phyloP scores from a whole-genome alignment of 2,888 invertebrate species.

The Dichetophora obliterata region DNA sequence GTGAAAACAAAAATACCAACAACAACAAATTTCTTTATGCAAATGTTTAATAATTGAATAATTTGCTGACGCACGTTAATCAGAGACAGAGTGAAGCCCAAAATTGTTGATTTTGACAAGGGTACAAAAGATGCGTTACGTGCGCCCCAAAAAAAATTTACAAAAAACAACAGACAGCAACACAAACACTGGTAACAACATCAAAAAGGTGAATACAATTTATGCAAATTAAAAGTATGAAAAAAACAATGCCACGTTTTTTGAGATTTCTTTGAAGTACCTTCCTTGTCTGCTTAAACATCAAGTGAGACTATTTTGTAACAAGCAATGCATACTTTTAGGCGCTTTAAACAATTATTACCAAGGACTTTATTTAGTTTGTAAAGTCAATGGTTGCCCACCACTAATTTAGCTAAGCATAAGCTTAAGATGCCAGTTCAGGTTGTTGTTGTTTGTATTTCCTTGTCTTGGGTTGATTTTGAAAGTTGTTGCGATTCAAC shows the following conservation, averaged over 20 bases:
- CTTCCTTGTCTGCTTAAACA: background rate
- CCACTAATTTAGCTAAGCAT: no score
- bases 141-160: background rate
- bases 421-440: no score
- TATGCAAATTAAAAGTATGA: slow-evolving; percentile 1
- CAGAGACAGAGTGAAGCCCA: background rate
- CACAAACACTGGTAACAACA: background rate
- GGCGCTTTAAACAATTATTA: background rate
- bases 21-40: background rate
- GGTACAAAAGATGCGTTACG: background rate
- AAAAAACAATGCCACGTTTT: background rate
- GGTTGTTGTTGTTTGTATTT: background rate
- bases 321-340: background rate
- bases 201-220: slow-evolving; percentile 6
- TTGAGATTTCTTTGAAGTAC: background rate
- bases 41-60: slow-evolving; percentile 27
- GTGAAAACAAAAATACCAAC: background rate
- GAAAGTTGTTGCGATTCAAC: background rate
- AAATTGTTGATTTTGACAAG: background rate
- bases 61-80: slow-evolving; percentile 14
- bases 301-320: background rate
- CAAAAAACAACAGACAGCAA: background rate
- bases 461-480: background rate
- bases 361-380: background rate
- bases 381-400: background rate